Base-by-base conservation (phyloP, 92 coral and sea anemone species). In the Umimayanthus kanabou region DNA sequence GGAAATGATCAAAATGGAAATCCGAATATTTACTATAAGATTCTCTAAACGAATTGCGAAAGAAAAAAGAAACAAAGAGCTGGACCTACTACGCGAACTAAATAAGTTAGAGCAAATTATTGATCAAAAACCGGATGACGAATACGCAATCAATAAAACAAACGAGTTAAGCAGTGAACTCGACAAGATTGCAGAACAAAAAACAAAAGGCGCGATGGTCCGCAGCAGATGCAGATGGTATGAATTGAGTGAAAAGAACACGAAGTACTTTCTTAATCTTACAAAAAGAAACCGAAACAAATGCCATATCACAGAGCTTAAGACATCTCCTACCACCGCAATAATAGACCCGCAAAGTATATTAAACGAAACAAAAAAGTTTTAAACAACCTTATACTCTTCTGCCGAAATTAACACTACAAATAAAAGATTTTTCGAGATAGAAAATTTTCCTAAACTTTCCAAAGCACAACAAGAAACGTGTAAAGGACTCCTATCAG, bases 201-300 rank as follows among this genome's bases (percentile, higher is more conserved):
- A 88, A 73, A 88, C 88, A 29, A 88, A 65, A 82, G 79, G 83
- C 70, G 43, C 91, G 61, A 88, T 88, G 50, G 70, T 81, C 16
- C 39, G 80, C 28, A 88, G 90, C 90, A 29, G 87, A 40, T 13
- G 23, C 57, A 30, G 88, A 14, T 82, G 88, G 88, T 89, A 42
- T 42, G 45, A 42, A 42, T 5, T 42, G 45, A 5, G 45, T 42
- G 45, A 42, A 42, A 42, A 42, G 45, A 42, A 70, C 45, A 42
- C 45, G 45, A 42, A 42, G 45, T 42, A 42, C 45, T 42, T 42
- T 42, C 45, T 42, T 42, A 42, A n/a, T n/a, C n/a, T n/a, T n/a
- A n/a, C n/a, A n/a, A n/a, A n/a, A n/a, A 42, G 45, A 42, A 42
- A 42, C 45, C 45, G 45, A 42, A 42, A 42, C 45, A 42, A 42